Evolutionary conservation across 2,888 invertebrate species (phyloP).

Genomic region (Pyrgus malvae): DNA sequence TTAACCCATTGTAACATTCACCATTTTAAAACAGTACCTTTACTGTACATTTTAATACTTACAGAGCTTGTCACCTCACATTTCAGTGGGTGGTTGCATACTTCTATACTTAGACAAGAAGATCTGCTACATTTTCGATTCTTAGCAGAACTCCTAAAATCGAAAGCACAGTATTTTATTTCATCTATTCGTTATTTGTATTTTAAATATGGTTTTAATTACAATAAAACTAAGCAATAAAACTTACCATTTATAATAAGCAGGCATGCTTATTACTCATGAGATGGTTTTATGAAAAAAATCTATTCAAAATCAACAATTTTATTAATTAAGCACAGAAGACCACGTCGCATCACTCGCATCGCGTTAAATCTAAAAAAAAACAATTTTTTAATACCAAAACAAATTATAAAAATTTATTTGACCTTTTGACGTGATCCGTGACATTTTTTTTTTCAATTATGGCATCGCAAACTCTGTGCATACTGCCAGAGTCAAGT

Average conservation of each 20-base stretch:
- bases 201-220: neutral
- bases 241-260: constrained; percentile 54
- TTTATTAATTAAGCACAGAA: no score
- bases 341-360: no score
- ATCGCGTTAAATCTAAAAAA: no score
- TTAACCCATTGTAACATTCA: neutral
- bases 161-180: neutral
- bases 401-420: no score
- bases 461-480: no score
- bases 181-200: neutral
- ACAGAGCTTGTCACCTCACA: constrained; percentile 51
- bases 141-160: constrained; percentile 54
- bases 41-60: constrained; percentile 33
- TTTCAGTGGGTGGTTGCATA: constrained; percentile 66
- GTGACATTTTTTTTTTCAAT: no score
- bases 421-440: no score
- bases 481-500: no score
- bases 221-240: neutral
- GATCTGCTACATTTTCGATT: constrained; percentile 37
- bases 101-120: constrained; percentile 57
- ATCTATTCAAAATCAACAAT: no score
- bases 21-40: neutral
- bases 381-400: no score
- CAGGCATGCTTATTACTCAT: constrained; percentile 44
- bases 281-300: neutral